Evolutionary conservation across 2,888 invertebrate genomes (phyloP), one percentile per base, ranked within the genome.

Genomic region (Cheilosia vernalis): DNA sequence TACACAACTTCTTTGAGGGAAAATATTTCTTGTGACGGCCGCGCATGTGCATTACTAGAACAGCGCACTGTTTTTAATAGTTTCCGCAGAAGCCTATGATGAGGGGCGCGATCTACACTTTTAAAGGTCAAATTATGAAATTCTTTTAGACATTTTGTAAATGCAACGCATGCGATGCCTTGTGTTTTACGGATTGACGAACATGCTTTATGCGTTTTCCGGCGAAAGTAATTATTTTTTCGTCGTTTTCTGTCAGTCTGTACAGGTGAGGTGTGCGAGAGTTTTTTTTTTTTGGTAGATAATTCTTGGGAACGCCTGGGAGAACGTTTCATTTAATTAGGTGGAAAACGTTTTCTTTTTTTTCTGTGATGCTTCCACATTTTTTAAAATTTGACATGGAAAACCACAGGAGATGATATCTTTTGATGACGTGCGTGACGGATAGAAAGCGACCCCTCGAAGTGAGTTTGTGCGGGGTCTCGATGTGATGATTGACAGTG

Each of bases 281-380:
- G 76, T 70, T 40, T 49, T 49, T 30, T 47, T 47, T 70, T 15
- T 21, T 37, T 40, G 19, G 42, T 19, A n/a, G n/a, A n/a, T n/a
- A 17, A 55, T 33, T 30, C 30, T 17, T 27, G 67, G 44, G 61
- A 63, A 63, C 66, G 58, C 58, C 2, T 27, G 24, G 51, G 17
- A 40, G 64, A 67, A 69, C 67, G 63, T 79, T 80, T 81, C 66
- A 72, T 85, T 70, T 85, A 85, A 85, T 85, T 85, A 76, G 58
- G 85, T 85, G 85, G 81, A 85, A 85, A 81, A 81, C 61, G 42
- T 70, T 40, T 42, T 69, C 49, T 79, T 60, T 55, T 66, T n/a
- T 66, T 63, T 67, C 27, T 15, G 58, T 49, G 40, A 4, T 13
- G 37, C 37, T 37, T 67, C 51, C 21, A 17, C 37, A 47, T 44